Evolutionary conservation across 2,797 vertebrate species (phyloP).

Genomic region (Enteromius unitaeniatus): DNA sequence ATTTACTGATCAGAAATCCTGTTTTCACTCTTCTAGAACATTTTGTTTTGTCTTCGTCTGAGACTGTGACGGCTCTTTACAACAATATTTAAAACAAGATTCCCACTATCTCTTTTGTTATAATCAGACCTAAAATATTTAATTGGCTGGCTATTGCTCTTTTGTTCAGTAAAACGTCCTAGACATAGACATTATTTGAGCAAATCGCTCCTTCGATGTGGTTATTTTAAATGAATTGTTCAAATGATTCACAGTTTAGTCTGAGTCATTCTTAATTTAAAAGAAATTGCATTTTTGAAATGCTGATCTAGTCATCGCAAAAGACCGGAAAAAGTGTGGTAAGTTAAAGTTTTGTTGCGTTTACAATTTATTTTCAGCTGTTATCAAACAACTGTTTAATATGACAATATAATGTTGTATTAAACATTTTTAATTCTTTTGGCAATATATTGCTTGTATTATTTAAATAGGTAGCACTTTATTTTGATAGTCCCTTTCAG

Average conservation of each 20-base stretch:
- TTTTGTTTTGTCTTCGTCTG: not conserved
- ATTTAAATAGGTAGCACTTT: too few relatives aligned
- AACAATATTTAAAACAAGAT: slow-evolving; percentile 4
- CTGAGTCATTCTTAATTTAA: not conserved
- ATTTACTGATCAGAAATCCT: slow-evolving; percentile 17
- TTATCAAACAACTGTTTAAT: too few relatives aligned
- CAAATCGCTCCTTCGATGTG: not conserved
- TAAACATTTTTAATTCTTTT: too few relatives aligned
- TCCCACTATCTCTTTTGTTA: not conserved
- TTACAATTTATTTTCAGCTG: not conserved
- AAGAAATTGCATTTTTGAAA: not conserved
- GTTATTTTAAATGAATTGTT: not conserved
- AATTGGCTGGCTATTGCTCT: not conserved
- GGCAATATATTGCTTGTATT: too few relatives aligned
- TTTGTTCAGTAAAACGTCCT: not conserved
- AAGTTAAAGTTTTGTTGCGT: not conserved
- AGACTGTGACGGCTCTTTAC: not conserved
- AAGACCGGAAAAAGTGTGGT: not conserved
- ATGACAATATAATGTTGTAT: too few relatives aligned
- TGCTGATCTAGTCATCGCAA: not conserved
- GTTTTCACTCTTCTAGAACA: slow-evolving; percentile 29
- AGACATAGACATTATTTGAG: not conserved
- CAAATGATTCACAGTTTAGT: not conserved
- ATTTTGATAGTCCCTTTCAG: too few relatives aligned
- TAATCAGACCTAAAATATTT: not conserved